phyloP scores from a whole-genome alignment of 2,888 invertebrate species.

The Nymphalis urticae region DNA sequence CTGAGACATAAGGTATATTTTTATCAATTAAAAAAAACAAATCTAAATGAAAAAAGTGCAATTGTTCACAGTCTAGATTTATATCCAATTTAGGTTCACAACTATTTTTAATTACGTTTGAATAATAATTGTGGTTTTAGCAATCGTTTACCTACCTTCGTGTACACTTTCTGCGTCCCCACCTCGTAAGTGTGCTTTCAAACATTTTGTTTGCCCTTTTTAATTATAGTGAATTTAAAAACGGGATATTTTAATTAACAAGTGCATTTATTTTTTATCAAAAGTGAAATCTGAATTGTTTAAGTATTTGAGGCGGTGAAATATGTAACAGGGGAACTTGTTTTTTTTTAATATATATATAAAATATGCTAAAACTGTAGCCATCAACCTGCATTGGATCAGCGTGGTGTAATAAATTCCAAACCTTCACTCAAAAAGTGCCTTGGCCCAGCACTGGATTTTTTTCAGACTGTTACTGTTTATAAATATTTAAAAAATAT shows the following conservation, averaged over 20 bases:
- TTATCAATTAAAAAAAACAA: no score
- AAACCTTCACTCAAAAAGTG: no score
- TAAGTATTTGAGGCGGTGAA: neutral
- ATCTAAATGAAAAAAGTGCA: neutral
- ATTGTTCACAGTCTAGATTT: neutral
- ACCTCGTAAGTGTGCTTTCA: slow-evolving; percentile 27
- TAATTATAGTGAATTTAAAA: slow-evolving; percentile 26
- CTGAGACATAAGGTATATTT: no score
- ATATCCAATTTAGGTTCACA: slow-evolving; percentile 4
- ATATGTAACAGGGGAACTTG: no score
- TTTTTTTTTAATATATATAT: no score
- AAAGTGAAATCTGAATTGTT: neutral
- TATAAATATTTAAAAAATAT: no score
- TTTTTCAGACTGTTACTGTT: no score
- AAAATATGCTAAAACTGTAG: no score
- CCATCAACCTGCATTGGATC: no score
- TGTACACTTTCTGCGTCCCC: slow-evolving; percentile 21
- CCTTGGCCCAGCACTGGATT: no score
- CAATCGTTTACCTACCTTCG: slow-evolving; percentile 24
- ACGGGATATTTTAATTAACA: neutral
- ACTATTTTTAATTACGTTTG: slow-evolving; percentile 18
- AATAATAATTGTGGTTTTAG: slow-evolving; percentile 17
- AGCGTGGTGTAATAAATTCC: no score
- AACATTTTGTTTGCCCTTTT: slow-evolving; percentile 30
- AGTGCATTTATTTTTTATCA: neutral